Evolutionary conservation across 2,797 vertebrate species (phyloP), one percentile per base, ranked within the genome.

Genomic region (Hybognathus amarus): DNA sequence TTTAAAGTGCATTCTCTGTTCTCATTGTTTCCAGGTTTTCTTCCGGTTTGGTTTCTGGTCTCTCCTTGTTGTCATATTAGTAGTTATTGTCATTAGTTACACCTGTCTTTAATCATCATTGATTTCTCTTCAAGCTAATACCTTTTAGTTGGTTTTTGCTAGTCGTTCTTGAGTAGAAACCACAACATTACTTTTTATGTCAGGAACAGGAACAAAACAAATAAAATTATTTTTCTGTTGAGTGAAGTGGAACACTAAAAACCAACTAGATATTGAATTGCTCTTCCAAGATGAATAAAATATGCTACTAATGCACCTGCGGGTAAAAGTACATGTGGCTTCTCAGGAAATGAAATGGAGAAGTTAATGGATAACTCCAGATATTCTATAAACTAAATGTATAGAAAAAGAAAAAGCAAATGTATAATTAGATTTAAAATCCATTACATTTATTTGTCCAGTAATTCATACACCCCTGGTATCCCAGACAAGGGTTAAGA

Each of bases 241-340:
- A 71, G 79, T 47, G n/a, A 40, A 66, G 68, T 38, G 10, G 40
- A 13, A 64, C 30, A 54, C 54, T 45, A 38, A 66, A 74, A 67
- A 67, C 1, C 68, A 54, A 11, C 69, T 50, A 75, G 70, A 38
- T 75, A 75, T 67, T 66, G 59, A 75, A n/a, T 66, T 82, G 69
- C 22, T 45, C 61, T 30, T 82, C 59, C 61, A 67, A 74, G 64
- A 42, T 75, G 59, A 82, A 75, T 75, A 82, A 74, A 82, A 54
- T 63, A 66, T 40, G 42, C 59, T 38, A 30, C 80, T 38, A 66
- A 74, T 66, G 61, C 61, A 82, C 70, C 61, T 30, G 22, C 75
- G 80, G 45, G 33, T 67, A 75, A 66, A 77, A 45, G 17, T 42
- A 52, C 52, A 75, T n/a, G 45, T 66, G 80, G 71, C 80, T 74